phyloP scores from a whole-genome alignment of 1,140 invertebrate genomes.

The Antheraea pernyi region DNA sequence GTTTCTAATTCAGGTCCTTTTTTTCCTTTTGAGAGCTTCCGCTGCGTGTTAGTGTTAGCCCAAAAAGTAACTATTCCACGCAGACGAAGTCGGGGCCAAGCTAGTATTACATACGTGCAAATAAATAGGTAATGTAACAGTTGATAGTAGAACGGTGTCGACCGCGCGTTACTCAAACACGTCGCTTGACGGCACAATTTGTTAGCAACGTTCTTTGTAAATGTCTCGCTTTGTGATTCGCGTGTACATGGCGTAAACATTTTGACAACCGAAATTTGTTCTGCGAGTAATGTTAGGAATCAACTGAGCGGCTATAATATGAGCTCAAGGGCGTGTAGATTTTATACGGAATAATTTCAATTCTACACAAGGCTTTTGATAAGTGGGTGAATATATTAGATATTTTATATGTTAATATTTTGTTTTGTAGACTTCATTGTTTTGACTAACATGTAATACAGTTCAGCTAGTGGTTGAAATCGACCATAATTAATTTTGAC shows the following conservation, averaged over 20 bases:
- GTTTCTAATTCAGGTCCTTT: too few species aligned
- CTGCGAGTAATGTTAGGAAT: slow-evolving; percentile 50
- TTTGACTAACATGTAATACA: too few species aligned
- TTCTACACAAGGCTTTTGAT: not conserved
- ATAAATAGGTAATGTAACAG: slow-evolving; percentile 40
- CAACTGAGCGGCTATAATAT: slow-evolving; percentile 42
- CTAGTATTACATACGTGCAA: slow-evolving; percentile 19
- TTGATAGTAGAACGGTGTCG: slow-evolving; percentile 41
- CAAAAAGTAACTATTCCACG: too few species aligned
- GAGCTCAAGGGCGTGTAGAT: slow-evolving; percentile 16
- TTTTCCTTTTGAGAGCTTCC: too few species aligned
- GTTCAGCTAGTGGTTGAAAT: too few species aligned
- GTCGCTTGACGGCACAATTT: slow-evolving; percentile 63
- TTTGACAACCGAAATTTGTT: slow-evolving; percentile 71
- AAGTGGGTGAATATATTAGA: not conserved
- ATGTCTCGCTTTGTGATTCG: slow-evolving; percentile 65
- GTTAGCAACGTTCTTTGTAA: slow-evolving; percentile 66
- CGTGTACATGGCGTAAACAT: slow-evolving; percentile 61
- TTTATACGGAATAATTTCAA: not conserved
- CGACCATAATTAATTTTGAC: too few species aligned
- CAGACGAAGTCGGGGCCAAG: too few species aligned
- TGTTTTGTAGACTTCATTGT: too few species aligned
- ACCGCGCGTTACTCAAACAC: slow-evolving; percentile 51
- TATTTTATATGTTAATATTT: not conserved
- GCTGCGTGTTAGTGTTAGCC: too few species aligned